phyloP scores from a whole-genome alignment of 2,888 invertebrate species.

The Hirtodrosophila cameraria region DNA sequence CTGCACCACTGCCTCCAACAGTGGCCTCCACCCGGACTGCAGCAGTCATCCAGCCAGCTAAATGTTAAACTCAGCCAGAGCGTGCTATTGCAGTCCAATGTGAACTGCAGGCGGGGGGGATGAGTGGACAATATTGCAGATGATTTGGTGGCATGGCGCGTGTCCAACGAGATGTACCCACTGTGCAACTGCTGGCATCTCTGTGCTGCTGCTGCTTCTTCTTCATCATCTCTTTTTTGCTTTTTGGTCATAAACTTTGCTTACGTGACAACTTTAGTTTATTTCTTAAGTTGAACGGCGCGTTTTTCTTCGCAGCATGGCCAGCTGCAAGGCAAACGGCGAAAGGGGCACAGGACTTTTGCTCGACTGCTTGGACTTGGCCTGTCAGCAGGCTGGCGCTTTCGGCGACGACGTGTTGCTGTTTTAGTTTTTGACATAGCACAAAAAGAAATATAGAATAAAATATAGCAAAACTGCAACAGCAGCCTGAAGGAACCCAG shows the following conservation, averaged over 20 bases:
- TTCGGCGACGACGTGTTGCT: constrained; percentile 33
- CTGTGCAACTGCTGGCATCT: constrained; percentile 54
- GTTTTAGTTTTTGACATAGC: constrained; percentile 18
- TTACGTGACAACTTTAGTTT: constrained; percentile 80
- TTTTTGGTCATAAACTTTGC: constrained; percentile 76
- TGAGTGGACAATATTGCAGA: constrained; percentile 45
- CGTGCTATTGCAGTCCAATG: constrained; percentile 54
- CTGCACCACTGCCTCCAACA: constrained; percentile 1
- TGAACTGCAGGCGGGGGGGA: not conserved
- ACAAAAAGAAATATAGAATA: not conserved
- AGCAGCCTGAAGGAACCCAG: constrained; percentile 30
- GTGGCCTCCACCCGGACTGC: constrained; percentile 6
- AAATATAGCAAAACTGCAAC: not conserved
- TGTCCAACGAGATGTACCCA: constrained; percentile 69
- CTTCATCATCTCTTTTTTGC: constrained; percentile 39
- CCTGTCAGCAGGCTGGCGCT: constrained; percentile 25
- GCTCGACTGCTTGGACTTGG: constrained; percentile 13
- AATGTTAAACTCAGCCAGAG: constrained; percentile 60
- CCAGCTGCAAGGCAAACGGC: constrained; percentile 13
- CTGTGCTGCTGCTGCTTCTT: constrained; percentile 8
- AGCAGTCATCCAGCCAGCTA: constrained; percentile 50
- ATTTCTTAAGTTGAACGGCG: constrained; percentile 67
- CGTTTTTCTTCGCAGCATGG: constrained; percentile 43
- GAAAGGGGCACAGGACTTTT: constrained; percentile 21
- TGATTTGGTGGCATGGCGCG: constrained; percentile 75